These are phyloP conservation scores for Pundamilia nyererei DNA, from an alignment of 2,113 vertebrate species.

Conservation along the genomic window DNA sequence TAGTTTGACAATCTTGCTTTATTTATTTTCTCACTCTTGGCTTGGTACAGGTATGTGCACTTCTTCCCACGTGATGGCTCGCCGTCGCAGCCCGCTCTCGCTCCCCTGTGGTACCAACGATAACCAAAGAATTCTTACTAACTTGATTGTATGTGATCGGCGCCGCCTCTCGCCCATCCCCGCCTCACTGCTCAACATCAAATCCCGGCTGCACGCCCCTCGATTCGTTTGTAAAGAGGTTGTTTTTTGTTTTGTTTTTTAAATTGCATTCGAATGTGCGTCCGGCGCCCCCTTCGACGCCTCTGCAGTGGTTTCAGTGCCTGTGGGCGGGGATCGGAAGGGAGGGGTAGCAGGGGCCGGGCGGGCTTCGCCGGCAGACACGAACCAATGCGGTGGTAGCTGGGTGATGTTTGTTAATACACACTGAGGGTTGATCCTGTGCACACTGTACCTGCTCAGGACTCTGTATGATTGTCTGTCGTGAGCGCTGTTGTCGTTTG, in stretches of 20 bases:
- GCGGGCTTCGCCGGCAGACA: constrained; percentile 81
- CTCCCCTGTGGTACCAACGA: constrained; percentile 62
- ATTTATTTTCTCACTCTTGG: not conserved
- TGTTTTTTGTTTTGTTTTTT: not conserved
- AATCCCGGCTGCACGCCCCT: constrained; percentile 21
- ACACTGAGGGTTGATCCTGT: constrained; percentile 81
- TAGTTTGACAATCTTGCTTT: constrained; percentile 70
- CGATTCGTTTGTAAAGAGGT: not conserved
- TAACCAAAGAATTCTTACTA: constrained; percentile 78
- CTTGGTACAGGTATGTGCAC: constrained; percentile 37
- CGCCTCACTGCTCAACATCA: constrained; percentile 46
- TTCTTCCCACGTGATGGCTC: constrained; percentile 17
- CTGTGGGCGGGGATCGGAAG: constrained; percentile 66
- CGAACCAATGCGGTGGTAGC: constrained; percentile 71
- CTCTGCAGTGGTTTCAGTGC: constrained; percentile 49
- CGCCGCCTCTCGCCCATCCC: constrained; percentile 40
- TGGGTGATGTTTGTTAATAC: constrained; percentile 84
- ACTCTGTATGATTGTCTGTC: constrained; percentile 56
- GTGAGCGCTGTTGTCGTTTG: constrained; percentile 44
- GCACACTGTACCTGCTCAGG: constrained; percentile 82
- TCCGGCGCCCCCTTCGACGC: not conserved
- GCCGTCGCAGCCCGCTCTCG: constrained; percentile 44
- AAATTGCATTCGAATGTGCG: constrained; percentile 39
- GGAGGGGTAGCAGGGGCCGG: constrained; percentile 40
- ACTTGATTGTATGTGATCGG: constrained; percentile 75